phyloP scores from a whole-genome alignment of 2,888 invertebrate genomes.

The Clunio marinus region DNA sequence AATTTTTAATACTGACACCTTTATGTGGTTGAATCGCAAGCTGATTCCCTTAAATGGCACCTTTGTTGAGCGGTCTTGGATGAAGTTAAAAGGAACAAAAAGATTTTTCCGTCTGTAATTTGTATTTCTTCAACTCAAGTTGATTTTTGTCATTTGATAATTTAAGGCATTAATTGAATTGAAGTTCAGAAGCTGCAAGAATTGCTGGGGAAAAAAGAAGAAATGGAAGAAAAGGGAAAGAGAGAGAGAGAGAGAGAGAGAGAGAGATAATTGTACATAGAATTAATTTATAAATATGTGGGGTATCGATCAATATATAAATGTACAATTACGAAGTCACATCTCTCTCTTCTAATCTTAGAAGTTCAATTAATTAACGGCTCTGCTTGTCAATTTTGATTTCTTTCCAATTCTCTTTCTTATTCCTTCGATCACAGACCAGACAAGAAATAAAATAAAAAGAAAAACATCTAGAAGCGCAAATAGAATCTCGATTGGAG shows the following conservation, averaged over 20 bases:
- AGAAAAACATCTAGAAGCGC: background rate
- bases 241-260: background rate
- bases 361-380: constrained; percentile 31
- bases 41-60: background rate
- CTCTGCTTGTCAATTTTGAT: constrained; percentile 15
- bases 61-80: background rate
- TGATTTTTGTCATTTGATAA: constrained; percentile 23
- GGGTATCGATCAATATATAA: background rate
- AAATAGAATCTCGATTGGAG: background rate
- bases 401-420: too few relatives aligned
- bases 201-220: too few relatives aligned
- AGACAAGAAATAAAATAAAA: too few relatives aligned
- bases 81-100: background rate
- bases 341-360: background rate
- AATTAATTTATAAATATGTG: too few relatives aligned
- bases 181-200: too few relatives aligned
- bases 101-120: background rate
- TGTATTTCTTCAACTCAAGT: background rate
- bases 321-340: background rate
- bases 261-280: background rate
- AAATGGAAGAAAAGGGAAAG: background rate
- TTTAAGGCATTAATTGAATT: constrained; percentile 8
- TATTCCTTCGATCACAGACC: background rate
- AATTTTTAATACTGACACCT: background rate
- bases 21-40: background rate